Conservation (phyloP, 2,113 vertebrate genomes). For the Atrichornis clamosus region DNA sequence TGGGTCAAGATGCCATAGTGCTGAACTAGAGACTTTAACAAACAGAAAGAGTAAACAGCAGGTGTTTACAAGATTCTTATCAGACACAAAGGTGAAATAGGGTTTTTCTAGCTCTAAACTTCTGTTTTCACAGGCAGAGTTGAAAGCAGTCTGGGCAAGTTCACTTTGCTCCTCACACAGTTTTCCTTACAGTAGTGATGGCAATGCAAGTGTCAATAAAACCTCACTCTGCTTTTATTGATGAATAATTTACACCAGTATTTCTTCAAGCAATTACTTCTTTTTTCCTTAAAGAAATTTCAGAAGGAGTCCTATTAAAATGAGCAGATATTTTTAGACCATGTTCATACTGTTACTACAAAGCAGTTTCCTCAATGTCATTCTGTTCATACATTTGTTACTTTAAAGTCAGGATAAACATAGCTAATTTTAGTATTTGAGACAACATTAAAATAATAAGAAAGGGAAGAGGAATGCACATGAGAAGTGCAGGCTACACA, state of each 20-base stretch:
- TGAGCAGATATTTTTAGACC: not conserved
- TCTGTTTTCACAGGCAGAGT: not conserved
- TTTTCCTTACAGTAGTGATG: not conserved
- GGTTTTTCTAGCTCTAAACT: not conserved
- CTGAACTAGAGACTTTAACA: not conserved
- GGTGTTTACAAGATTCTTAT: not conserved
- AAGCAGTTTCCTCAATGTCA: not conserved
- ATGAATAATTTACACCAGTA: not conserved
- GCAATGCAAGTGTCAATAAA: not conserved
- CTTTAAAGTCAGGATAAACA: not conserved
- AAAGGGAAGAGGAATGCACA: not conserved
- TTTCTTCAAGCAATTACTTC: not conserved
- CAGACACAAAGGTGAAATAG: not conserved
- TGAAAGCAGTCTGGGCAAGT: not conserved
- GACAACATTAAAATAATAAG: not conserved
- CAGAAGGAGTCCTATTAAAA: not conserved
- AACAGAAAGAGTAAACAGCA: not conserved
- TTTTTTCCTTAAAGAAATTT: not conserved
- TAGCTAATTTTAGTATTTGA: not conserved
- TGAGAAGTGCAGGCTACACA: fast-evolving
- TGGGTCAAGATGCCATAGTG: not conserved
- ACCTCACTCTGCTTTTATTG: not conserved
- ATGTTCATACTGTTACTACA: not conserved
- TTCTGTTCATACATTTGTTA: not conserved
- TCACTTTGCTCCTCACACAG: not conserved